Evolutionary conservation across 2,888 invertebrate genomes (phyloP).

Genomic region (Sepioteuthis lessoniana): DNA sequence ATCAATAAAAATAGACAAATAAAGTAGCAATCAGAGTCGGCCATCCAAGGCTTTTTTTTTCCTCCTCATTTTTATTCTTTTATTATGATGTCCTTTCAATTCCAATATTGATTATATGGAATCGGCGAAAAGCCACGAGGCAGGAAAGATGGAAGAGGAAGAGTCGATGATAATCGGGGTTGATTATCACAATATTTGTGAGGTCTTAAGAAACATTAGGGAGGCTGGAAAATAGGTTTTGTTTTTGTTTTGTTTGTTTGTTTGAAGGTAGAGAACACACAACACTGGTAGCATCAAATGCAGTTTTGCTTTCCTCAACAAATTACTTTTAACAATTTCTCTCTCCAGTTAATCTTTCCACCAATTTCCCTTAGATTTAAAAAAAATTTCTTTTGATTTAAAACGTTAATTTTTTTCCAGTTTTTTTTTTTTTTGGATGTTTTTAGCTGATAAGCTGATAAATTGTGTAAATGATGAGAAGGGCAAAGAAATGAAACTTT

Average conservation of each 20-base stretch:
- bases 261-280: background rate
- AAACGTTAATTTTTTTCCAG: background rate
- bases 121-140: background rate
- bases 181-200: background rate
- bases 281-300: background rate
- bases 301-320: background rate
- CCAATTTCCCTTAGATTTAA: background rate
- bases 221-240: background rate
- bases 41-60: background rate
- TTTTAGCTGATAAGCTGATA: no score
- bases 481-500: background rate
- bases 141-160: background rate
- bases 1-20: background rate
- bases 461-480: constrained; percentile 24
- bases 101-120: background rate
- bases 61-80: background rate
- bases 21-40: background rate
- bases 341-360: background rate
- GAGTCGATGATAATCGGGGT: background rate
- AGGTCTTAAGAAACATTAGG: background rate
- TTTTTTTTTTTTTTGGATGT: no score
- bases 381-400: background rate
- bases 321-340: background rate
- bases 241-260: no score
- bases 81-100: background rate